Evolutionary conservation across 2,113 vertebrate species (phyloP).

Genomic region (Melospiza melodia): DNA sequence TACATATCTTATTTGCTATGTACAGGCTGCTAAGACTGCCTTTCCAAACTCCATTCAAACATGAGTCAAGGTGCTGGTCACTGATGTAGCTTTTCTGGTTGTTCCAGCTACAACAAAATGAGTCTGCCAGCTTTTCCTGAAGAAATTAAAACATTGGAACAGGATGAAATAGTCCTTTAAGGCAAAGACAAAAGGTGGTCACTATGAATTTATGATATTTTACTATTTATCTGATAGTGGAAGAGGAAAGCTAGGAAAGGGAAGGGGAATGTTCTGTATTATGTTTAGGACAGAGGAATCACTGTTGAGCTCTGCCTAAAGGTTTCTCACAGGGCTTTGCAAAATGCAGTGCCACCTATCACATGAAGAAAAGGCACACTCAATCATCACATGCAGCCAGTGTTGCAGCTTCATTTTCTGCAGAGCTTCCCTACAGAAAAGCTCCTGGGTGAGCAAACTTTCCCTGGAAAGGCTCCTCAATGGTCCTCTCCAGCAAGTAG

Average conservation of each 20-base stretch:
- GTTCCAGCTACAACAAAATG: background rate
- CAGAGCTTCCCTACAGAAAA: background rate
- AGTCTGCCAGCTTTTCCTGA: background rate
- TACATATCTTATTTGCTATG: background rate
- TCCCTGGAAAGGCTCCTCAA: background rate
- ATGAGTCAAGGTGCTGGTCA: background rate
- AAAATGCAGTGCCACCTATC: background rate
- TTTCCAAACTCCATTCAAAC: background rate
- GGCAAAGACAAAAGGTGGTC: background rate
- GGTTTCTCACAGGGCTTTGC: background rate
- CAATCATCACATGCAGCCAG: rapidly evolving
- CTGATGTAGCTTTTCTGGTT: background rate
- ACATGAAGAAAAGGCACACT: background rate
- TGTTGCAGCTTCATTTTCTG: background rate
- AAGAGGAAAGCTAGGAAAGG: background rate
- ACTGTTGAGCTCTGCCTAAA: background rate
- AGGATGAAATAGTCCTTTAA: background rate
- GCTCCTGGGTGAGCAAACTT: background rate
- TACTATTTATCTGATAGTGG: background rate
- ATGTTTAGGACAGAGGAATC: background rate
- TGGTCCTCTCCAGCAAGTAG: background rate
- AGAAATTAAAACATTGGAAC: background rate
- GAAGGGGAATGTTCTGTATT: background rate
- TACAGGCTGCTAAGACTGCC: background rate
- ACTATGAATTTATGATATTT: background rate